Conservation (phyloP, 2,113 vertebrate genomes). For the Sander lucioperca region DNA sequence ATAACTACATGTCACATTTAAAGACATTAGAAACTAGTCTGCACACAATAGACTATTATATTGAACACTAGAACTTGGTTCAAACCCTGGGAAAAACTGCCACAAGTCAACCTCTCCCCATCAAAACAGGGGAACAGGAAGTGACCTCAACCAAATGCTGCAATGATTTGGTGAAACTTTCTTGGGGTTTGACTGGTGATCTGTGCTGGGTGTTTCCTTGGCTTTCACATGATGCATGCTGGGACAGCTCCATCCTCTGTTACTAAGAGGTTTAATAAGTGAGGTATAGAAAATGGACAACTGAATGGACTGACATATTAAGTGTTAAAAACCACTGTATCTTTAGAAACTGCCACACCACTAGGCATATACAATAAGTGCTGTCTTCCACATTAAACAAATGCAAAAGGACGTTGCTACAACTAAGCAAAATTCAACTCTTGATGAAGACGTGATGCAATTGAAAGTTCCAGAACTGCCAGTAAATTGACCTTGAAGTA, state of each 20-base stretch:
- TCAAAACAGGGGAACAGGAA: background rate
- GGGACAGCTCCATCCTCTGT: background rate
- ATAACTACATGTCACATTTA: background rate
- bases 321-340: too few species aligned
- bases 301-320: background rate
- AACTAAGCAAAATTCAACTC: background rate
- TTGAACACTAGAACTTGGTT: background rate
- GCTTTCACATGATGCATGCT: background rate
- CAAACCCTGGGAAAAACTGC: background rate
- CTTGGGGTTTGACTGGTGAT: background rate
- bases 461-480: background rate
- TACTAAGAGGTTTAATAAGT: background rate
- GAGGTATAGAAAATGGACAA: background rate
- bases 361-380: background rate
- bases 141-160: background rate
- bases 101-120: background rate
- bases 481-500: background rate
- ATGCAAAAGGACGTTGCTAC: background rate
- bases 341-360: constrained; percentile 1
- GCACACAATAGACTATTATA: background rate
- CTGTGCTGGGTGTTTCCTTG: background rate
- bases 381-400: constrained; percentile 1
- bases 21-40: background rate
- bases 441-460: background rate
- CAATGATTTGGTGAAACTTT: background rate